phyloP scores from a whole-genome alignment of 2,797 vertebrate species.

The Gymnothorax javanicus region DNA sequence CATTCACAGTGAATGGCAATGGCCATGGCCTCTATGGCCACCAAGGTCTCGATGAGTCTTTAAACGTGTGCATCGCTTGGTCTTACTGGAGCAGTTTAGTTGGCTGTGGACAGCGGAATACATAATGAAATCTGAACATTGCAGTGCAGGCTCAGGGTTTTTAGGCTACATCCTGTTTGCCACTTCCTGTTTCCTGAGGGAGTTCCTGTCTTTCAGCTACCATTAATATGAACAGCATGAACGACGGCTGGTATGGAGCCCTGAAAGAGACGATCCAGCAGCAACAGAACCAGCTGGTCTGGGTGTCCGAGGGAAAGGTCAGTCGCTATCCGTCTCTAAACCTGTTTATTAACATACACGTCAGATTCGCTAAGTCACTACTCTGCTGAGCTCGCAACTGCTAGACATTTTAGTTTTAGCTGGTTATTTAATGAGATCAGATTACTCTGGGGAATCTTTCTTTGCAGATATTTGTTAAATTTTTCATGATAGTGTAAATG shows the following conservation, averaged over 20 bases:
- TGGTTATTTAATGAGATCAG: neutral
- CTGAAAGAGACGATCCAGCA: slow-evolving; percentile 95
- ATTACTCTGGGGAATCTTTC: neutral
- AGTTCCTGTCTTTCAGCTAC: slow-evolving; percentile 74
- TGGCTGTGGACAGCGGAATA: neutral
- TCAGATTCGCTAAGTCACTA: neutral
- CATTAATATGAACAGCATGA: slow-evolving; percentile 99
- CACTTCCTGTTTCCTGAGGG: neutral
- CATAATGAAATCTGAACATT: neutral
- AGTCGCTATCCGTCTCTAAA: neutral
- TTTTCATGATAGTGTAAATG: neutral
- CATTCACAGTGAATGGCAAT: no score
- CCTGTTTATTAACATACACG: neutral
- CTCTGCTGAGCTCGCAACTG: neutral
- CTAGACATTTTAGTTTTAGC: neutral
- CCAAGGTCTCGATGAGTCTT: no score
- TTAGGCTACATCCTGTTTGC: neutral
- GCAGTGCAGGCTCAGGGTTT: neutral
- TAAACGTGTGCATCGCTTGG: neutral
- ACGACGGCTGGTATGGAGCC: slow-evolving; percentile 97
- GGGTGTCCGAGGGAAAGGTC: slow-evolving; percentile 99
- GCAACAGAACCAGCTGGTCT: slow-evolving; percentile 97
- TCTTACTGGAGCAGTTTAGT: neutral
- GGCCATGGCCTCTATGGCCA: no score
- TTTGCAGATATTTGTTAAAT: neutral